phyloP scores from a whole-genome alignment of 35 echinoderm and acorn worm species.

The Stichopus chloronotus region DNA sequence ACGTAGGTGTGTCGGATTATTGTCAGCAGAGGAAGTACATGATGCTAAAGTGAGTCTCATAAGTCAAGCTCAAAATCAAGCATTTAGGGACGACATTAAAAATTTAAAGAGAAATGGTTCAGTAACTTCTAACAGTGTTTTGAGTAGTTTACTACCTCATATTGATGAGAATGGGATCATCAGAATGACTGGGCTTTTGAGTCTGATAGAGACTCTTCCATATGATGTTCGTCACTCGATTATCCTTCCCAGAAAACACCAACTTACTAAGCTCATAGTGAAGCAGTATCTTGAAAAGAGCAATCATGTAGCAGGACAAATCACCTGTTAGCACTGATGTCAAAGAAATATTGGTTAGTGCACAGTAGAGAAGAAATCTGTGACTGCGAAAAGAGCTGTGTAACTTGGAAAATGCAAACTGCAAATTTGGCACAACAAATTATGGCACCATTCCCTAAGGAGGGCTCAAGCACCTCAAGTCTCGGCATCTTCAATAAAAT shows the following conservation, averaged over 20 bases:
- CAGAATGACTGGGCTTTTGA: constrained; percentile 31
- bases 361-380: constrained; percentile 47
- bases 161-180: constrained; percentile 22
- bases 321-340: constrained; percentile 49
- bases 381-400: constrained; percentile 56
- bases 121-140: constrained; percentile 11
- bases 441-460: constrained; percentile 24
- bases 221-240: constrained; percentile 30
- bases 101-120: constrained; percentile 28
- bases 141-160: constrained; percentile 10
- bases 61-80: constrained; percentile 22
- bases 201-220: constrained; percentile 30
- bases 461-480: neutral
- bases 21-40: neutral
- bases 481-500: constrained; percentile 7
- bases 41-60: neutral
- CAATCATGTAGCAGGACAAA: constrained; percentile 44
- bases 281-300: constrained; percentile 23
- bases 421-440: constrained; percentile 27
- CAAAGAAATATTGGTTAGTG: constrained; percentile 55
- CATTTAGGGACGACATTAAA: constrained; percentile 14
- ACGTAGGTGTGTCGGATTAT: neutral
- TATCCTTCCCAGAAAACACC: constrained; percentile 55
- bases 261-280: constrained; percentile 41
- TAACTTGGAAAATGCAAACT: constrained; percentile 8